phyloP scores from a whole-genome alignment of 2,113 vertebrate species.

The Brachirus orientalis region DNA sequence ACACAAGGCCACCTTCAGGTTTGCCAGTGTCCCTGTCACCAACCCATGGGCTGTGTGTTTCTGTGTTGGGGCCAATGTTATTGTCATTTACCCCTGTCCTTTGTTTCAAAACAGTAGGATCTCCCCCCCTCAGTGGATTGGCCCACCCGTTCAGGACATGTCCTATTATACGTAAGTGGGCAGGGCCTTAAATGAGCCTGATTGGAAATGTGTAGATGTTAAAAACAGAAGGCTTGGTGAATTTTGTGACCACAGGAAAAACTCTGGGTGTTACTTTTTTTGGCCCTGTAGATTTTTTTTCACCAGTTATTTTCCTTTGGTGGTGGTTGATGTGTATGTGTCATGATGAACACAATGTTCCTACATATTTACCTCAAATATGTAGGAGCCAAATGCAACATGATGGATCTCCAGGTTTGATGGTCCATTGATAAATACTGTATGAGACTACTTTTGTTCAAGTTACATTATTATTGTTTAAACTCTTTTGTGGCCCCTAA shows the following conservation, averaged over 20 bases:
- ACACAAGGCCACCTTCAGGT: conserved; percentile 5
- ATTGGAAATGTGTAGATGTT: conserved; percentile 34
- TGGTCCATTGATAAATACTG: neutral
- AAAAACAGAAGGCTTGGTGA: neutral
- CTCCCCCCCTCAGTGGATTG: conserved; percentile 78
- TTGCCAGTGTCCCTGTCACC: neutral
- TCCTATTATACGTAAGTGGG: conserved; percentile 81
- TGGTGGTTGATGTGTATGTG: conserved; percentile 8
- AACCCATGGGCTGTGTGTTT: conserved; percentile 44
- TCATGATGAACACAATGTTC: neutral
- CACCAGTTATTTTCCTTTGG: neutral
- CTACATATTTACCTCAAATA: too few relatives aligned
- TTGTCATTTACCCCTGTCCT: conserved; percentile 62
- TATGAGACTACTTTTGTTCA: too few relatives aligned
- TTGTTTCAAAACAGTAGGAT: conserved; percentile 76
- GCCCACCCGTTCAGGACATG: conserved; percentile 73
- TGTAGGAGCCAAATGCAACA: too few relatives aligned
- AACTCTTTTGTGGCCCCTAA: too few relatives aligned
- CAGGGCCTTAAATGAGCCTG: conserved; percentile 41
- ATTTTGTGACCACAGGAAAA: conserved; percentile 34
- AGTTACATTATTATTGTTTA: too few relatives aligned
- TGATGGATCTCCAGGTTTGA: neutral
- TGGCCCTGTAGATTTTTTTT: conserved; percentile 16
- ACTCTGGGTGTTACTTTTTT: neutral
- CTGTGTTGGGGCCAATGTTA: conserved; percentile 32